Percentiles rank a stretch among this genome's conserved stretches.
Conservation (phyloP, 2,888 invertebrate species). For the Sinhomidia bicolor region DNA sequence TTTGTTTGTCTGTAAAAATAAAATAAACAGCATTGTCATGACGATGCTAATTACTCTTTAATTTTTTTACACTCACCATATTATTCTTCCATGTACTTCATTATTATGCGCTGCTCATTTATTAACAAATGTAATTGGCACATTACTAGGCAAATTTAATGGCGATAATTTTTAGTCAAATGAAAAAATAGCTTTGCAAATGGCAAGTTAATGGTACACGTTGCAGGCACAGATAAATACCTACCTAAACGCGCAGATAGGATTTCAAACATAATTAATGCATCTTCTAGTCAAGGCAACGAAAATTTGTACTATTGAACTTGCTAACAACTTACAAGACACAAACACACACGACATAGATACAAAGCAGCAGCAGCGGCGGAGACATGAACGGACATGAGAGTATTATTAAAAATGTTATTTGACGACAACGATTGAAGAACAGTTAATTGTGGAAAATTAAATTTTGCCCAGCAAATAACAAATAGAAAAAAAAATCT, state of each 20-base stretch:
- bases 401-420: no score
- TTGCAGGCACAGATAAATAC: no score
- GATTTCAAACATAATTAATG: no score
- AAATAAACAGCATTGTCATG: slow-evolving; percentile 33
- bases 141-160: not conserved
- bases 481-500: no score
- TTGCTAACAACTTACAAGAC: not conserved
- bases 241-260: no score
- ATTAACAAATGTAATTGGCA: not conserved
- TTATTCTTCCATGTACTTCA: not conserved
- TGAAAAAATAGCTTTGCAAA: not conserved
- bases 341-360: no score
- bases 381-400: not conserved
- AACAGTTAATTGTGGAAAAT: no score
- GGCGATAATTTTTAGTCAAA: not conserved
- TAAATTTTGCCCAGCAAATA: no score
- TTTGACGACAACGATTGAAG: no score
- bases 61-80: not conserved
- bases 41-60: slow-evolving; percentile 13
- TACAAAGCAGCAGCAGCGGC: not conserved
- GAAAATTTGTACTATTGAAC: slow-evolving; percentile 1
- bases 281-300: not conserved
- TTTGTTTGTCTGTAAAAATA: slow-evolving; percentile 26
- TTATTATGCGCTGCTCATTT: no score
- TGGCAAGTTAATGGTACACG: no score